Conservation (phyloP, 2,888 invertebrate genomes). For the Leucania comma region DNA sequence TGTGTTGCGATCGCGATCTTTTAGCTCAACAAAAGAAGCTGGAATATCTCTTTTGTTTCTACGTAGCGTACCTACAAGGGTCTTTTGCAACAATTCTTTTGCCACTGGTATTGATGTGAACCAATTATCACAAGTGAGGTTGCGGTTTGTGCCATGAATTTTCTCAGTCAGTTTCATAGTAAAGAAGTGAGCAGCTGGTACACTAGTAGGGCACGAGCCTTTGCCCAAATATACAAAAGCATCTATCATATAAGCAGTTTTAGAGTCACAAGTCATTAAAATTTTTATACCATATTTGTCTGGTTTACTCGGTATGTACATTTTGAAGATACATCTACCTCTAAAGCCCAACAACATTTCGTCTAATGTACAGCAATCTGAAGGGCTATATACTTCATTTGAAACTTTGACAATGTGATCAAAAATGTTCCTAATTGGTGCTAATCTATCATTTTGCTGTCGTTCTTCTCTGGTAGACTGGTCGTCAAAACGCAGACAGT, state of each 20-base stretch:
- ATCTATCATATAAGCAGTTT: constrained; percentile 26
- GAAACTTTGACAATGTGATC: constrained; percentile 29
- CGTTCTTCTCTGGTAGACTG: constrained; percentile 35
- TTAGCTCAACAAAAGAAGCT: constrained; percentile 24
- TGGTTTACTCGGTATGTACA: constrained; percentile 38
- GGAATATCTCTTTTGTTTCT: constrained; percentile 46
- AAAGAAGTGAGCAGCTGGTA: constrained; percentile 34
- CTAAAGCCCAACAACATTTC: constrained; percentile 31
- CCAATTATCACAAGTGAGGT: constrained; percentile 23
- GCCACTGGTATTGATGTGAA: constrained; percentile 37
- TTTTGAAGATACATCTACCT: constrained; percentile 30
- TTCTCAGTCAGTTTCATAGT: constrained; percentile 13
- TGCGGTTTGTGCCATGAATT: constrained; percentile 26
- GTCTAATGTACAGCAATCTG: constrained; percentile 26
- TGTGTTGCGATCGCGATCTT: constrained; percentile 29
- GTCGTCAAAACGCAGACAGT: constrained; percentile 45
- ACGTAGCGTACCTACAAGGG: constrained; percentile 32
- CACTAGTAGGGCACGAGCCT: constrained; percentile 34
- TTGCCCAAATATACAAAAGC: constrained; percentile 34
- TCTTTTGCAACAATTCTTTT: constrained; percentile 31
- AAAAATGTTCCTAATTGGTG: constrained; percentile 28
- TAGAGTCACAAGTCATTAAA: constrained; percentile 25
- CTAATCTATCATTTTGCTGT: constrained; percentile 23
- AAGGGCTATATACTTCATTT: constrained; percentile 28
- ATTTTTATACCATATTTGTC: constrained; percentile 38